A percentile compares a stretch with the other conserved stretches of the same genome.
phyloP scores from a whole-genome alignment of 2,113 vertebrate genomes.

The Acanthochromis polyacanthus region DNA sequence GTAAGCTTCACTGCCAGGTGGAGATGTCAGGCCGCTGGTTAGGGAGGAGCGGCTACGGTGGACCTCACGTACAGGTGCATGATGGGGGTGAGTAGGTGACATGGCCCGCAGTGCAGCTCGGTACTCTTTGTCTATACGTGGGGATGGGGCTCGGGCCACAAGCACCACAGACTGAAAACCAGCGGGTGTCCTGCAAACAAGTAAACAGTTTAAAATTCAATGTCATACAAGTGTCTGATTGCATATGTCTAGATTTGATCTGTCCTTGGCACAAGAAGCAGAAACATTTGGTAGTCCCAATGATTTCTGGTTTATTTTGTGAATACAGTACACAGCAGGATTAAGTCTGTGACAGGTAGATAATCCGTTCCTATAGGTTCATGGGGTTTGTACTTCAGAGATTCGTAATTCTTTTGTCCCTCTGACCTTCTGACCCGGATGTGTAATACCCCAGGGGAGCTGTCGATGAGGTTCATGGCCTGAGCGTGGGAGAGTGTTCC shows the following conservation, averaged over 20 bases:
- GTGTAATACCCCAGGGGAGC: conserved; percentile 86
- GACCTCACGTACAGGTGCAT: conserved; percentile 76
- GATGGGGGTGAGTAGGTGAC: conserved; percentile 75
- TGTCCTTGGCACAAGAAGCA: neutral
- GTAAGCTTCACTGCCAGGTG: conserved; percentile 95
- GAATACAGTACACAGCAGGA: neutral
- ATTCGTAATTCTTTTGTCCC: neutral
- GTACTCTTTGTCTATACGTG: conserved; percentile 87
- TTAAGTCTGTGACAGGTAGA: neutral
- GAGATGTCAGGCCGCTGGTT: conserved; percentile 89
- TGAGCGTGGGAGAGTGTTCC: conserved; percentile 91
- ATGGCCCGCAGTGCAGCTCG: conserved; percentile 83
- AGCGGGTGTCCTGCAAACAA: conserved; percentile 77
- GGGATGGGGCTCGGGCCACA: conserved; percentile 84
- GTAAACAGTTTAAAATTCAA: conserved; percentile 12
- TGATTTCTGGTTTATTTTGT: neutral
- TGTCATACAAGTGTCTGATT: neutral
- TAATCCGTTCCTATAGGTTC: neutral
- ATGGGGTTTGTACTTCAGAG: neutral
- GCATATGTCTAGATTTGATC: neutral
- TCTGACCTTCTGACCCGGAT: conserved; percentile 92
- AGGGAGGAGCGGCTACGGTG: conserved; percentile 72
- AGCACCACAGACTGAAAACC: conserved; percentile 87
- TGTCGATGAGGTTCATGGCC: conserved; percentile 96
- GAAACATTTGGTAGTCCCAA: neutral